phyloP scores from a whole-genome alignment of 2,888 invertebrate genomes.

The Anaspis maculata region DNA sequence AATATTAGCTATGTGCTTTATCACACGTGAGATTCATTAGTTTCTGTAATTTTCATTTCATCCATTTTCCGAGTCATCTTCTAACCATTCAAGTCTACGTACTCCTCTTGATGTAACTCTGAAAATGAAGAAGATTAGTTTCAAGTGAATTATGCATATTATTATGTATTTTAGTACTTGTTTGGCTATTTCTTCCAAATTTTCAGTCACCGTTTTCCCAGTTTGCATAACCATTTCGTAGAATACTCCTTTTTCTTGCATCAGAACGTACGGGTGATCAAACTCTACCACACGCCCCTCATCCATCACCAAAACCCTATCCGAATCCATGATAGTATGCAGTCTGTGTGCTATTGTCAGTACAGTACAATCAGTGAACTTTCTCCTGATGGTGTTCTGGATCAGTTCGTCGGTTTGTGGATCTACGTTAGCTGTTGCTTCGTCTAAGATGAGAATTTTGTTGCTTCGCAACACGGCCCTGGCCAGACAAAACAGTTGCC shows the following conservation, averaged over 20 bases:
- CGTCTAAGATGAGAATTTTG: slow-evolving; percentile 42
- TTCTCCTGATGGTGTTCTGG: slow-evolving; percentile 63
- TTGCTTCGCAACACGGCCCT: slow-evolving; percentile 46
- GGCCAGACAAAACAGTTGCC: slow-evolving; percentile 60
- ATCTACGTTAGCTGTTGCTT: slow-evolving; percentile 76
- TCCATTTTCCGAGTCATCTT: too few relatives aligned
- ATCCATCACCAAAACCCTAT: slow-evolving; percentile 72
- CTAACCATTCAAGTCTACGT: too few relatives aligned
- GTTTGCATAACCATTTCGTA: slow-evolving; percentile 58
- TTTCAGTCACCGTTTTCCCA: slow-evolving; percentile 47
- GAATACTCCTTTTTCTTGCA: slow-evolving; percentile 49
- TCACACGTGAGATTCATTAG: too few relatives aligned
- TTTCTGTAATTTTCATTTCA: too few relatives aligned
- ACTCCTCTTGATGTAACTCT: too few relatives aligned
- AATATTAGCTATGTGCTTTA: too few relatives aligned
- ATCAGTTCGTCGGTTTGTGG: slow-evolving; percentile 68
- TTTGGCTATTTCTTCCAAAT: neutral
- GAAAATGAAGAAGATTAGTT: too few relatives aligned
- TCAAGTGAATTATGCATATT: too few relatives aligned
- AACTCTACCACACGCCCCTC: slow-evolving; percentile 65
- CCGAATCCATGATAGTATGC: slow-evolving; percentile 77
- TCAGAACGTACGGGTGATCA: slow-evolving; percentile 59
- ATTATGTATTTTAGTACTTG: too few relatives aligned
- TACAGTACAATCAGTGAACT: slow-evolving; percentile 68
- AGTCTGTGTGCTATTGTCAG: slow-evolving; percentile 75